Evolutionary conservation across 2,888 invertebrate species (phyloP), one percentile per base, ranked within the genome.

Genomic region (Onthophagus sagittarius): DNA sequence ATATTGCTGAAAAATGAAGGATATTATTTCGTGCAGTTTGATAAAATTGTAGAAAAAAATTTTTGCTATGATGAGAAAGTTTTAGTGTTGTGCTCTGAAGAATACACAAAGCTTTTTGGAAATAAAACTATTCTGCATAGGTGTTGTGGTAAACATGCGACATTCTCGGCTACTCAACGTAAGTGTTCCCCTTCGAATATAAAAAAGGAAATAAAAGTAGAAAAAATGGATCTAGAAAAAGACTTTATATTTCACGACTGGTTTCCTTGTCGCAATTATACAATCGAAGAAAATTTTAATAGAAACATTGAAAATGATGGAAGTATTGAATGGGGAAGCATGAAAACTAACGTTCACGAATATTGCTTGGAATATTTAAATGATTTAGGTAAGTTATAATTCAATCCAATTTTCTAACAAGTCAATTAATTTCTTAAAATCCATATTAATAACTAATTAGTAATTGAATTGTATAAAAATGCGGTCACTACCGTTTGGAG

Each of bases 51-150:
- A 4, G 11, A 53, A 0, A 64, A 67, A 32, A 67, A 31, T 15
- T 15, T 23, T 32, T 67, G 67, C 9, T n/a, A 31, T 23, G 67
- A 67, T 23, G 67, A 67, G 15, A 11, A 32, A 23, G 23, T 67
- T 5, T 23, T 67, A 0, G 23, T 67, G 7, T n/a, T 67, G 15
- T 67, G 67, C 31, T 15, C 63, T 15, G 31, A 23, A 33, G 63
- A 62, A 62, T 63, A 71, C 63, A 15, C 65, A 62, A 65, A n/a
- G 0, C 62, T 67, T 15, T 62, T 71, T 9, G 71, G 73, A 7
- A 71, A 71, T 39, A 73, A 39, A 15, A 73, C 73, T 62, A 5
- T 73, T 32, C 67, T 73, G 9, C 70, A 73, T 67, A 64, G 73
- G 32, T 73, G 73, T 65, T 73, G 73, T 15, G 73, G 71, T 15